A percentile compares a stretch with the other conserved stretches of the same genome.
Conservation (phyloP, 2,888 invertebrate genomes). For the Amaurobius ferox region DNA sequence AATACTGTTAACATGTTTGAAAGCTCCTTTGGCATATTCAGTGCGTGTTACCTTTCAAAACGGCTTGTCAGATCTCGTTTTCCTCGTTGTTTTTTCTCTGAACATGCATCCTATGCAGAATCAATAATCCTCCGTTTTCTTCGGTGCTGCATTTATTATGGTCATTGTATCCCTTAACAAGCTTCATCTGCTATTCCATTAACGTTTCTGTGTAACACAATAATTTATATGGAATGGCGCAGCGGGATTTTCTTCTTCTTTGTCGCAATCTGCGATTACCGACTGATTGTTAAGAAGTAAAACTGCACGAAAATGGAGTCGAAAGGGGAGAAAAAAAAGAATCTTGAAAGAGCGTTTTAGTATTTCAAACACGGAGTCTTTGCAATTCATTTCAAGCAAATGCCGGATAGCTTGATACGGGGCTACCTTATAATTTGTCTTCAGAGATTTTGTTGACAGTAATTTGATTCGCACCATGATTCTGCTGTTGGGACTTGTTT, state of each 20-base stretch:
- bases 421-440: slow-evolving; percentile 4
- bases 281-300: slow-evolving; percentile 6
- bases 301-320: neutral
- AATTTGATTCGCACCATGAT: neutral
- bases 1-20: too few relatives aligned
- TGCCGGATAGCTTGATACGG: neutral
- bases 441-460: neutral
- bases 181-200: slow-evolving; percentile 14
- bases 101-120: neutral
- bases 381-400: neutral
- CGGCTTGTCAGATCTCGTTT: too few relatives aligned
- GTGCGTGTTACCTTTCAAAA: too few relatives aligned
- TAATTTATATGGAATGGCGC: slow-evolving; percentile 13
- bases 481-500: neutral
- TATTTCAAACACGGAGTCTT: neutral
- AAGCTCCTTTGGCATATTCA: too few relatives aligned
- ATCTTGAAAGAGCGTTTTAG: neutral
- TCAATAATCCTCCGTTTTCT: neutral
- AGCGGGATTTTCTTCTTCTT: neutral
- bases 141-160: slow-evolving; percentile 1
- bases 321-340: too few relatives aligned
- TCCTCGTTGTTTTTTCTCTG: too few relatives aligned
- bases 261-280: slow-evolving; percentile 6
- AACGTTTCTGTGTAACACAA: slow-evolving; percentile 12
- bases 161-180: slow-evolving; percentile 9